Evolutionary conservation across 2,797 vertebrate genomes (phyloP).

Genomic region (Florisuga fusca): DNA sequence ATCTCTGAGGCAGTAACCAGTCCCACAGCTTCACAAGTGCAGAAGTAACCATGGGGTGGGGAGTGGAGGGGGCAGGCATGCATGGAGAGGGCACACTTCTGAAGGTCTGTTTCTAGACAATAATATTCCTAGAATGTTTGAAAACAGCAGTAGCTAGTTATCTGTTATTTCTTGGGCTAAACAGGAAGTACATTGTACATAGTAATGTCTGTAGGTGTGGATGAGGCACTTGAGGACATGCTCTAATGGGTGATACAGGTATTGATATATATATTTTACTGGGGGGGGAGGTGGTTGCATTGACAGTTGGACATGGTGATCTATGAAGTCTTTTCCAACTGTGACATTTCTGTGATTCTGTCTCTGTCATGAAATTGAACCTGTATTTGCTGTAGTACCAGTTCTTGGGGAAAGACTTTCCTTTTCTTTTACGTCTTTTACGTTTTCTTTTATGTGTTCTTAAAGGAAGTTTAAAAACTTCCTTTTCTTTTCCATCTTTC

Average conservation of each 20-base stretch:
- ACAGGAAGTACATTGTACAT: background rate
- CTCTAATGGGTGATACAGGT: no score
- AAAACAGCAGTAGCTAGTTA: background rate
- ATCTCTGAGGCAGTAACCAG: slow-evolving; percentile 8
- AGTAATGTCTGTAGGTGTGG: background rate
- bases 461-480: no score
- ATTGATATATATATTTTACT: no score
- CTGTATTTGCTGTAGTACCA: background rate
- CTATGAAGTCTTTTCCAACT: no score
- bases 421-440: background rate
- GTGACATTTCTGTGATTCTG: no score
- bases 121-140: background rate
- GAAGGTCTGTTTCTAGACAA: background rate
- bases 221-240: no score
- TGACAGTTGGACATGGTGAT: no score
- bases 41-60: rapidly evolving
- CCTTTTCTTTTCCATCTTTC: background rate
- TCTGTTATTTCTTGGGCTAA: slow-evolving; percentile 1
- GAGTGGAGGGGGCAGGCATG: no score
- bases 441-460: no score
- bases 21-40: background rate
- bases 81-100: background rate
- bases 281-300: no score
- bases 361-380: background rate
- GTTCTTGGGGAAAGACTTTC: slow-evolving; percentile 23